Evolutionary conservation across 2,888 invertebrate species (phyloP), one percentile per base, ranked within the genome.

Genomic region (Diaphora mendica): DNA sequence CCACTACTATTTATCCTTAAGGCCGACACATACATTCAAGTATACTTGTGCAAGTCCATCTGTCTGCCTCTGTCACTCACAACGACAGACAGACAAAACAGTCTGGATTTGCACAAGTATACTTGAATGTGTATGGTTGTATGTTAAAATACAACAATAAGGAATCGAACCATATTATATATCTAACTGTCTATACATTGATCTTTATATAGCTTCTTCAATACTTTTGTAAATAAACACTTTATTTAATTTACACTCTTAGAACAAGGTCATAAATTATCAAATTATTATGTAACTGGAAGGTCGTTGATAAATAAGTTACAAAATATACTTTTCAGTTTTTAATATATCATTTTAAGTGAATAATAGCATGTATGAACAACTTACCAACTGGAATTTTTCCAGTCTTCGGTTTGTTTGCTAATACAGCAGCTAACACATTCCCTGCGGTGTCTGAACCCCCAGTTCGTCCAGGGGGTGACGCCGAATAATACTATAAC

Each of bases 341-440:
- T 23, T 26, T 15, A 26, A 65, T 65, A 30, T 59, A 39, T 68
- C 11, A 3, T 35, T 7, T 15, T 44, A 33, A n/a, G 30, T 3
- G 9, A 64, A 30, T 30, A 0, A 3, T n/a, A 59, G 64, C 30
- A 26, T 20, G 33, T 55, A 70, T 55, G 44, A 68, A 70, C 65
- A 44, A 86, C 95, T 93, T 91, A 96, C 96, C 96, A 88, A 94
- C 92, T 85, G 95, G 95, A 83, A 95, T 95, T 92, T 95, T 95
- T 65, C 95, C 94, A 80, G 92, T 92, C 89, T 95, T 96, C 7
- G 95, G 94, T 88, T 92, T 95, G 89, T 95, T 96, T 83, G 94
- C 91, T 85, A 96, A 90, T 77, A 96, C 95, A 13, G 95, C 95
- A 71, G 96, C 95, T 85, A 96, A 87, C 65, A 96, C 94, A 92